These are phyloP conservation scores for Atherinomorus stipes DNA, from an alignment of 2,113 vertebrate genomes.

Conservation along the genomic window DNA sequence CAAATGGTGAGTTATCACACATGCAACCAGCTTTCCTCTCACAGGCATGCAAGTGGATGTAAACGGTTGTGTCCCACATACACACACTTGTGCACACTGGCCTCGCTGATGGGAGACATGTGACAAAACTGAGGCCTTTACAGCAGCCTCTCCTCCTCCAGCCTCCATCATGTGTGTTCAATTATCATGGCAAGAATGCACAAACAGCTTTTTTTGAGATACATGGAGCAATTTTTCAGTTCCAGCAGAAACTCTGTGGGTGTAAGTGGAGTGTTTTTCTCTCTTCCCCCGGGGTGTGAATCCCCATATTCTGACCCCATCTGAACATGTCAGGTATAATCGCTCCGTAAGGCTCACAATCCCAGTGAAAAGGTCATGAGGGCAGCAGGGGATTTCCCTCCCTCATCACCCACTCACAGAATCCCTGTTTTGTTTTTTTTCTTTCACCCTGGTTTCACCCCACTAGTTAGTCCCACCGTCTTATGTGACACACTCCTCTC, in stretches of 20 bases:
- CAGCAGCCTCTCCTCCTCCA: slow-evolving; percentile 38
- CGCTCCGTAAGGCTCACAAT: slow-evolving; percentile 1
- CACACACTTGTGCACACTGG: slow-evolving; percentile 3
- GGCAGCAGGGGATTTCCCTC: slow-evolving; percentile 20
- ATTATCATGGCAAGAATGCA: slow-evolving; percentile 63
- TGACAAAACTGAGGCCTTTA: slow-evolving; percentile 58
- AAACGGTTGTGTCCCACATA: background rate
- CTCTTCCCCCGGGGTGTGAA: slow-evolving; percentile 2
- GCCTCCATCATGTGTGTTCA: slow-evolving; percentile 72
- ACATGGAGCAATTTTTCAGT: background rate
- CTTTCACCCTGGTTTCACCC: slow-evolving; percentile 17
- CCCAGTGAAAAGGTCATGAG: slow-evolving; percentile 13
- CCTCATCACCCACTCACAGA: slow-evolving; percentile 6
- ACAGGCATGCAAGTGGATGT: slow-evolving; percentile 17
- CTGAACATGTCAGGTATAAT: slow-evolving; percentile 1
- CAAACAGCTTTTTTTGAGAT: slow-evolving; percentile 17
- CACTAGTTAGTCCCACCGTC: slow-evolving; percentile 3
- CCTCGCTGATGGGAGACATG: slow-evolving; percentile 46
- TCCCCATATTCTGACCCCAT: slow-evolving; percentile 3
- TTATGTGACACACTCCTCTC: slow-evolving; percentile 30
- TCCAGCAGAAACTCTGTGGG: background rate
- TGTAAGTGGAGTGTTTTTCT: background rate
- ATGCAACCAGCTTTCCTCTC: slow-evolving; percentile 18
- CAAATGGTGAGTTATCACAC: slow-evolving; percentile 59
- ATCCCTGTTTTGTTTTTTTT: slow-evolving; percentile 5